Percentiles rank a stretch among this genome's conserved stretches.
These are phyloP conservation scores for Pollenia labialis DNA, from an alignment of 2,888 invertebrate species.

Conservation along the genomic window DNA sequence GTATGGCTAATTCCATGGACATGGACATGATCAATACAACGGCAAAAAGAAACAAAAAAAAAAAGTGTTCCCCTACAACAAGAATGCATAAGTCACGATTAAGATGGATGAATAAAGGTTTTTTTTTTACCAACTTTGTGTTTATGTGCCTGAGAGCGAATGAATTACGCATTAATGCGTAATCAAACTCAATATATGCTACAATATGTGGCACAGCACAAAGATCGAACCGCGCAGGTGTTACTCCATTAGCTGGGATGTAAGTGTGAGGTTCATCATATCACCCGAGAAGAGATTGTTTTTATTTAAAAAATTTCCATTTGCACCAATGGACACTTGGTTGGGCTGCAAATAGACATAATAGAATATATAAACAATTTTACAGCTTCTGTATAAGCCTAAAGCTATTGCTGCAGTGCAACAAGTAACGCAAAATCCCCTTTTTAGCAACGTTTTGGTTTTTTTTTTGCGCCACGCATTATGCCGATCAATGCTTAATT, in stretches of 20 bases:
- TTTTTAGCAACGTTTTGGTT: conserved; percentile 4
- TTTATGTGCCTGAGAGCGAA: conserved; percentile 18
- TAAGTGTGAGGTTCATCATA: conserved; percentile 68
- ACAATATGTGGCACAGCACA: neutral
- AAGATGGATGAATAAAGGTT: conserved; percentile 54
- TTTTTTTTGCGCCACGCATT: conserved; percentile 32
- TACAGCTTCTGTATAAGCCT: conserved; percentile 68
- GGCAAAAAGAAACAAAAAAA: conserved; percentile 42
- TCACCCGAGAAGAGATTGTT: conserved; percentile 50
- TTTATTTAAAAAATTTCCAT: neutral
- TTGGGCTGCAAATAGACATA: conserved; percentile 34
- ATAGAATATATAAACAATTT: conserved; percentile 41
- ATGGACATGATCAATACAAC: conserved; percentile 51
- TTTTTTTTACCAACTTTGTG: conserved; percentile 14
- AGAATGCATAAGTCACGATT: conserved; percentile 72
- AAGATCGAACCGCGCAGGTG: conserved; percentile 75
- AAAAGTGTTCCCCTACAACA: conserved; percentile 50
- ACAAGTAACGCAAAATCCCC: conserved; percentile 18
- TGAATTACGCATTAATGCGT: conserved; percentile 69
- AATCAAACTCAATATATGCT: conserved; percentile 46
- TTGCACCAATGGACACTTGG: conserved; percentile 43
- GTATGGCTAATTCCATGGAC: conserved; percentile 48
- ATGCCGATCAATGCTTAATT: conserved; percentile 53
- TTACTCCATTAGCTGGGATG: conserved; percentile 74
- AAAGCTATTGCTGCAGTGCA: conserved; percentile 29